Conservation (phyloP, 2,888 invertebrate species). For the Mylabris sibirica region DNA sequence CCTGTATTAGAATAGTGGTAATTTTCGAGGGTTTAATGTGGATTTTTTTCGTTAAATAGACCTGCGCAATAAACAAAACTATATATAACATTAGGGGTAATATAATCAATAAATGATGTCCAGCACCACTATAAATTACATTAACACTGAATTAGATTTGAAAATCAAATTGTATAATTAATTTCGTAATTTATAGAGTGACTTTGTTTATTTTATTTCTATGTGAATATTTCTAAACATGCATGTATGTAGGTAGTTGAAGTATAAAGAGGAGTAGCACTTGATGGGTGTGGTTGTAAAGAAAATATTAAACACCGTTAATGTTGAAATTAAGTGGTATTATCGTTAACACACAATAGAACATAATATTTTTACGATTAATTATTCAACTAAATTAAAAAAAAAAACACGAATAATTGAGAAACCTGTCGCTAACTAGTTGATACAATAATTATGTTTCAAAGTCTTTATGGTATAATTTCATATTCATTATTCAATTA, state of each 20-base stretch:
- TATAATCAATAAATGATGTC: conserved; percentile 53
- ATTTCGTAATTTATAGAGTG: conserved; percentile 41
- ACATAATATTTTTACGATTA: neutral
- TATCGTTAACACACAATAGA: conserved; percentile 2
- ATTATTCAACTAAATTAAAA: neutral
- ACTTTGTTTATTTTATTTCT: conserved; percentile 7
- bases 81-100: conserved; percentile 35
- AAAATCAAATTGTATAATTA: conserved; percentile 50
- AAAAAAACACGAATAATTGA: neutral
- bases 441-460: neutral
- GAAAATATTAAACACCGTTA: conserved; percentile 2
- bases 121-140: conserved; percentile 53
- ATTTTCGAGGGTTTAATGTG: conserved; percentile 17
- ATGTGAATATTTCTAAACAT: conserved; percentile 4
- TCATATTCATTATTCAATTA: neutral
- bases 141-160: conserved; percentile 57
- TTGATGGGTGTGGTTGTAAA: neutral
- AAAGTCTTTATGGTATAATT: neutral
- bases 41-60: conserved; percentile 39
- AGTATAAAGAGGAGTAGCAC: neutral
- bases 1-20: neutral
- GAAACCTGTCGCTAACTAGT: neutral
- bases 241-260: neutral
- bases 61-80: conserved; percentile 41
- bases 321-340: neutral